phyloP scores from a whole-genome alignment of 30 jellyfish, hydroid and myxozoan genomes.

The Mastigias papua region DNA sequence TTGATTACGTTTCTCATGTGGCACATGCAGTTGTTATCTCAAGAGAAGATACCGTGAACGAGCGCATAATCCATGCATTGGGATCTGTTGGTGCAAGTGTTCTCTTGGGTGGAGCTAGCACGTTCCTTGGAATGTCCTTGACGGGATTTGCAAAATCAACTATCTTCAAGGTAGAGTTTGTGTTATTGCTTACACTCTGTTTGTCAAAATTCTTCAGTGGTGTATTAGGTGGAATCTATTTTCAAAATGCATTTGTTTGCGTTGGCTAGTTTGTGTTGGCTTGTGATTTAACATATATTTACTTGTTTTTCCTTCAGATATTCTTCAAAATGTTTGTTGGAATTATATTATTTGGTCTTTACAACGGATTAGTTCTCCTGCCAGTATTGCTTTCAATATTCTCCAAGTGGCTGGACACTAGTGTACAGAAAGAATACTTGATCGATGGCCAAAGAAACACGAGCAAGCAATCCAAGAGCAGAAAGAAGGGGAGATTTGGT shows the following conservation, averaged over 20 bases:
- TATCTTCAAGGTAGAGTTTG: constrained; percentile 52
- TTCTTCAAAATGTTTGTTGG: constrained; percentile 81
- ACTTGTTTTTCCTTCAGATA: constrained; percentile 1
- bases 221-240: neutral
- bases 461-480: neutral
- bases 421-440: neutral
- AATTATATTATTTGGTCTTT: constrained; percentile 54
- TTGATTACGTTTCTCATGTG: constrained; percentile 72
- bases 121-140: constrained; percentile 68
- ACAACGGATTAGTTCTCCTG: constrained; percentile 64
- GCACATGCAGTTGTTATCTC: constrained; percentile 73
- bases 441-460: too few species aligned
- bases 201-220: neutral
- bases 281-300: neutral
- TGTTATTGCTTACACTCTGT: neutral
- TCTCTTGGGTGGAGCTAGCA: constrained; percentile 65
- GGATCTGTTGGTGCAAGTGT: constrained; percentile 70
- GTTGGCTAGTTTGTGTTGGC: neutral
- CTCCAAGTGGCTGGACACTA: neutral
- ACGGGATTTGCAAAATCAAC: constrained; percentile 74
- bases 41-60: constrained; percentile 17
- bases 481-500: neutral
- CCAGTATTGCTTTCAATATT: constrained; percentile 69
- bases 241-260: too few species aligned
- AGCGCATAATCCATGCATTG: constrained; percentile 53